phyloP scores from a whole-genome alignment of 1,140 invertebrate genomes.

The Stenopsyche tienmushanensis region DNA sequence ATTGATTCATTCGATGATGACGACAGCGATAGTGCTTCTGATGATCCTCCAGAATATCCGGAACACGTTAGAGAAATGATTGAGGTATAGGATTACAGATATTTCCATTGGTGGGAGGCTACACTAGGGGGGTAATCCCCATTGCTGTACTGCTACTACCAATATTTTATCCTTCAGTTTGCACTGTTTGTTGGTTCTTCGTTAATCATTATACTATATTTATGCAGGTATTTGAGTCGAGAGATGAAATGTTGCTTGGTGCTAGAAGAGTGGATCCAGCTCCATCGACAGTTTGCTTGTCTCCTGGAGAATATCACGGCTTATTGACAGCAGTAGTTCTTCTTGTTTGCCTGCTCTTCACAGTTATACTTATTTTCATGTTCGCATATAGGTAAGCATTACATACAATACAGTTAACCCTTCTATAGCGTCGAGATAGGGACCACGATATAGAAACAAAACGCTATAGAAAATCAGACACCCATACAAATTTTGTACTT shows the following conservation, averaged over 20 bases:
- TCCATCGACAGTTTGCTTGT: constrained; percentile 69
- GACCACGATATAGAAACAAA: no score
- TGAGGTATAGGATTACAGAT: no score
- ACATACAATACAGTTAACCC: no score
- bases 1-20: constrained; percentile 44
- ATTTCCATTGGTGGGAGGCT: no score
- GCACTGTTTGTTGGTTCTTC: neutral
- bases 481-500: neutral
- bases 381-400: constrained; percentile 64
- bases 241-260: constrained; percentile 68
- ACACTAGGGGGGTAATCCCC: no score
- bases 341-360: constrained; percentile 67
- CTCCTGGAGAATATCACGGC: constrained; percentile 73
- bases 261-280: constrained; percentile 58
- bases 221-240: constrained; percentile 64
- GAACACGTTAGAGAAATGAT: constrained; percentile 86
- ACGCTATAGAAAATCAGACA: no score
- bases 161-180: no score
- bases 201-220: constrained; percentile 8
- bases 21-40: constrained; percentile 46
- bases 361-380: constrained; percentile 63
- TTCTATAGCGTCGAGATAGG: no score
- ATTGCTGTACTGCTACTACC: no score
- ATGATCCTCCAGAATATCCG: constrained; percentile 59
- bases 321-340: constrained; percentile 71